phyloP scores from a whole-genome alignment of 2,113 vertebrate species.

The Megaceryle maxima region DNA sequence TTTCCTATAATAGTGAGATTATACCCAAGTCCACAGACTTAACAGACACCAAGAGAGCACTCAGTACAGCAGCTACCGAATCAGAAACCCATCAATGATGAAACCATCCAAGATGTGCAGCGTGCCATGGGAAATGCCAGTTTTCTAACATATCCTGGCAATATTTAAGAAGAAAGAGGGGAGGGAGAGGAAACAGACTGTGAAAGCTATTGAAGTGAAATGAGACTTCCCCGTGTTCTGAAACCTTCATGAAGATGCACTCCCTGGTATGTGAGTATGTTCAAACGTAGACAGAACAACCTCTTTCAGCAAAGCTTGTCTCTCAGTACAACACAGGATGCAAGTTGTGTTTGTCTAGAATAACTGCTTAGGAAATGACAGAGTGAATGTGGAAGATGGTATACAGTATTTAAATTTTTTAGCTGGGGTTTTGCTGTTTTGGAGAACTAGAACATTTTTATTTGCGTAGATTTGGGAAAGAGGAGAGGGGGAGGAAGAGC shows the following conservation, averaged over 20 bases:
- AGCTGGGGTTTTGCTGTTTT: neutral
- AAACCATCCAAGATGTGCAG: constrained; percentile 64
- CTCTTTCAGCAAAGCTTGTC: neutral
- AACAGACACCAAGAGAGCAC: constrained; percentile 36
- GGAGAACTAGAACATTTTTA: neutral
- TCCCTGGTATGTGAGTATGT: neutral
- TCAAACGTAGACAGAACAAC: neutral
- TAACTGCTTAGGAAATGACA: neutral
- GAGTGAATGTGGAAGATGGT: neutral
- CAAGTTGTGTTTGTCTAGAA: neutral
- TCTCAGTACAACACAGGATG: neutral
- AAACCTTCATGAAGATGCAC: neutral
- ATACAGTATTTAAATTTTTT: neutral
- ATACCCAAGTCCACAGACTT: constrained; percentile 49
- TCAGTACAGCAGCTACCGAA: constrained; percentile 70
- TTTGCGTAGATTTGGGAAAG: neutral
- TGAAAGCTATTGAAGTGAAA: constrained; percentile 3
- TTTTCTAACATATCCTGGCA: constrained; percentile 38
- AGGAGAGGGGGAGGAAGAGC: neutral
- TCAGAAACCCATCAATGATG: constrained; percentile 67
- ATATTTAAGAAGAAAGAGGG: neutral
- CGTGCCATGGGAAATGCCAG: constrained; percentile 32
- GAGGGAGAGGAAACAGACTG: neutral
- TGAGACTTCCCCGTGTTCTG: neutral
- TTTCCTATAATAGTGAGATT: constrained; percentile 30